Evolutionary conservation across 2,888 invertebrate genomes (phyloP).

Genomic region (Eupithecia centaureata): DNA sequence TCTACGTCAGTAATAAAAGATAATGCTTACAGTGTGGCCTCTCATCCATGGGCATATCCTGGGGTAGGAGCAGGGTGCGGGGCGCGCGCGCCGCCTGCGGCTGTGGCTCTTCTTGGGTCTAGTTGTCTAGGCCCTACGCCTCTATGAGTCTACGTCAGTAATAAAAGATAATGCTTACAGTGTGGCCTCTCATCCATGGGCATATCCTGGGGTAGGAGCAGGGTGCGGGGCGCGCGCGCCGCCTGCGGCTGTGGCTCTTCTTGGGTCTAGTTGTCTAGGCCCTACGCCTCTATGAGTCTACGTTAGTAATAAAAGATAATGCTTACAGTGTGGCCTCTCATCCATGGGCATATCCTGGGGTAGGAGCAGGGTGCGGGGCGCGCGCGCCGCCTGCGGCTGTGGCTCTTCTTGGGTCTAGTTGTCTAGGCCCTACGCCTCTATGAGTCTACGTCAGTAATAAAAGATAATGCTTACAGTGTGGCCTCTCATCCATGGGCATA

Average conservation of each 20-base stretch:
- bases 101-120: conserved; percentile 61
- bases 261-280: conserved; percentile 61
- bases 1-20: too few species aligned
- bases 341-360: conserved; percentile 85
- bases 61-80: too few species aligned
- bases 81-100: too few species aligned
- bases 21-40: too few species aligned
- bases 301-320: neutral
- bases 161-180: conserved; percentile 84
- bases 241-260: conserved; percentile 26
- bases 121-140: conserved; percentile 62
- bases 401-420: conserved; percentile 64
- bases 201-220: conserved; percentile 84
- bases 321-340: conserved; percentile 91
- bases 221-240: conserved; percentile 80
- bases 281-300: conserved; percentile 57
- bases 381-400: conserved; percentile 74
- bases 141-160: conserved; percentile 18
- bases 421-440: conserved; percentile 62
- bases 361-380: conserved; percentile 82
- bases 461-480: conserved; percentile 87
- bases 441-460: neutral
- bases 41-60: too few species aligned
- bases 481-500: conserved; percentile 86
- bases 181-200: conserved; percentile 88